Base-by-base conservation (phyloP, 2,888 invertebrate genomes). In the Rhagonycha lutea region DNA sequence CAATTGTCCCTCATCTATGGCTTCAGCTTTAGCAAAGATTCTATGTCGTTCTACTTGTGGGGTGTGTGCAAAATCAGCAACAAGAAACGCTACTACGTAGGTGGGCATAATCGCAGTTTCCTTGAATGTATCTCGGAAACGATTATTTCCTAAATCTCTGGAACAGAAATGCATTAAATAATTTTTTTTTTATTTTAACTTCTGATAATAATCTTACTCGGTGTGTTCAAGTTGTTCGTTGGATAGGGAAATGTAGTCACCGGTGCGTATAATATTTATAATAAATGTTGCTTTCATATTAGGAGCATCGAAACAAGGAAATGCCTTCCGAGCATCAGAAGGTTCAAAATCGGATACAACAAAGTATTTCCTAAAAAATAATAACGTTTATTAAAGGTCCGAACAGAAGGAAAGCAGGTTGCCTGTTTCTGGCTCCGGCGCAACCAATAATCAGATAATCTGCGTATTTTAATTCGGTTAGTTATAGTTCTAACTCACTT, bases 281-380 rank as follows among this genome's bases (percentile, higher is more conserved):
- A 83, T 83, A 11, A 89, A 87, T 0, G 79, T 83, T 0, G 89
- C 83, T 4, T 83, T 78, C 73, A 86, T 85, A 0, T 86, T 86
- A 0, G 88, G 92, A 77, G 93, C 92, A 82, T 95, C 95, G 82
- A 94, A 94, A 81, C 93, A 92, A n/a, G 95, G 95, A 84, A 95
- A 94, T 0, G 92, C 94, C 79, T 88, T 88, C 14, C 94, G 90
- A 0, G 92, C 92, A 73, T 91, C 88, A 2, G 91, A 90, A 0
- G 92, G 89, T 86, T 93, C 89, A 83, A 93, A 92, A 82, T 93
- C 93, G 0, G 93, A 93, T 0, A 92, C 88, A 0, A 91, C 92
- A n/a, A 88, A 78, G 7, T 68, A 23, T 14, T 75, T 14, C 29
- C 14, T 68, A 32, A 14, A 63, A 65, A 65, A 24, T 65, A 65